Base-by-base conservation (phyloP, 2,888 invertebrate genomes). In the Dendrolimus houi region DNA sequence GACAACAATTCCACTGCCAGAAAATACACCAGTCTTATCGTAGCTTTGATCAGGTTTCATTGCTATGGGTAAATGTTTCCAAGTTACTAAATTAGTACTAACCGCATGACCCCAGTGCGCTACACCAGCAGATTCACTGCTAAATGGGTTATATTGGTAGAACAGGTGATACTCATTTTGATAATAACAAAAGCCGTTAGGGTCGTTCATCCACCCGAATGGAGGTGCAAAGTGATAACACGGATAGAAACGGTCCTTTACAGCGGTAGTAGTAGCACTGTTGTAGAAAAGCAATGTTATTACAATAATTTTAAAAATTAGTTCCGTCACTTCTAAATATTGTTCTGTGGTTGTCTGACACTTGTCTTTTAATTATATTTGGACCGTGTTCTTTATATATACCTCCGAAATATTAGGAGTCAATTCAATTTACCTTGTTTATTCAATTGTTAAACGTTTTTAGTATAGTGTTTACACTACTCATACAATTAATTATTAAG, bases 121-220 rank as follows among this genome's bases (percentile, higher is more conserved):
- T 14, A 72, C 74, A 2, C 85, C 81, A 0, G 87, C 75, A 2
- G 63, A 74, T 1, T 66, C 64, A 54, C 85, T 82, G 42, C 74
- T 77, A 2, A 77, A 55, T 0, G 92, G 92, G 60, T 92, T 87
- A 64, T 82, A 79, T 66, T 92, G 92, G 64, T 86, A 92, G 61
- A 90, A 92, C 6, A 92, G 65, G 62, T 92, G 92, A 61, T 86
- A 92, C 17, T 79, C 75, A 1, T 75, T 71, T 7, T 77, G 66
- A 60, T 69, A 87, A 53, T 72, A 61, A 56, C 86, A 77, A 60
- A 92, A 86, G 7, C 92, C 92, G 58, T 92, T 92, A 0, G 92
- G 92, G 58, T 92, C 92, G 65, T 92, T 92, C 77, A 92, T 88
- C 92, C 92, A 92, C 53, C 90, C 91, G 3, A 62, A 14, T 0